Evolutionary conservation across 2,113 vertebrate species (phyloP).

Genomic region (Pseudois nayaur): DNA sequence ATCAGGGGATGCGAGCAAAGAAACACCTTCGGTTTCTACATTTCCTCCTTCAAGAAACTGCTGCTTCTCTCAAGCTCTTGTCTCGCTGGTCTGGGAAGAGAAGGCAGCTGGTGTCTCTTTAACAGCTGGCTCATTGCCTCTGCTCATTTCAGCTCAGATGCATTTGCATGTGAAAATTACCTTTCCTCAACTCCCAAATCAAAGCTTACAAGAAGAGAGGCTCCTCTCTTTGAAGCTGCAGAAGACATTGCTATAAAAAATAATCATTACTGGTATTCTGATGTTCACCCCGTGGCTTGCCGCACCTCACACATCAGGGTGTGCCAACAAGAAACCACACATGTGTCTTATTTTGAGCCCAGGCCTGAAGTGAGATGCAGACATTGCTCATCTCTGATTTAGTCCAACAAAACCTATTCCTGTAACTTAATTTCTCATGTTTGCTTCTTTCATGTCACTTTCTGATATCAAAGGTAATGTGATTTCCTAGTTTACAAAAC

Average conservation of each 20-base stretch:
- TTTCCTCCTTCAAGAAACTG: not conserved
- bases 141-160: conserved; percentile 51
- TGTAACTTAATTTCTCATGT: not conserved
- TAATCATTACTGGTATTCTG: conserved; percentile 66
- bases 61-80: not conserved
- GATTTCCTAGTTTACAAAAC: not conserved
- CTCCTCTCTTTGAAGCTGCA: conserved; percentile 71
- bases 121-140: conserved; percentile 4
- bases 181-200: conserved; percentile 70
- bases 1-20: not conserved
- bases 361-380: conserved; percentile 41
- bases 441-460: not conserved
- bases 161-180: conserved; percentile 82
- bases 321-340: conserved; percentile 45
- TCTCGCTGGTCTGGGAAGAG: not conserved
- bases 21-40: not conserved
- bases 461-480: not conserved
- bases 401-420: not conserved
- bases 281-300: conserved; percentile 60
- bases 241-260: conserved; percentile 63
- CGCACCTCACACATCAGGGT: conserved; percentile 62
- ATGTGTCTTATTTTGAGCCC: conserved; percentile 15
- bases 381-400: not conserved
- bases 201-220: conserved; percentile 62
- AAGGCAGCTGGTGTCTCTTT: conserved; percentile 11